phyloP scores from a whole-genome alignment of 2,797 vertebrate species.

The Harpagifer antarcticus region DNA sequence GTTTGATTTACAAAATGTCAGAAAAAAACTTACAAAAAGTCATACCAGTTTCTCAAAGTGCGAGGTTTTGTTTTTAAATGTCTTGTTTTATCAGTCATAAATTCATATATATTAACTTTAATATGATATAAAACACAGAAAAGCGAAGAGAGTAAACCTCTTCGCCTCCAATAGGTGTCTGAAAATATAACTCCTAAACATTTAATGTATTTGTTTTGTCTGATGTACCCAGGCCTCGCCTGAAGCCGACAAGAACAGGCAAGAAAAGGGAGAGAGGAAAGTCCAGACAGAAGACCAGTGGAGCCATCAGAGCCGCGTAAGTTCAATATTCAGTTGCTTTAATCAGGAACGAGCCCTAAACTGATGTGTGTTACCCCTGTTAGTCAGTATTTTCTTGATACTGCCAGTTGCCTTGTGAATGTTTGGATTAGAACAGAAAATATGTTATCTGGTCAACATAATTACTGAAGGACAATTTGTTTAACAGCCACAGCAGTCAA shows the following conservation, averaged over 20 bases:
- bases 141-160: background rate
- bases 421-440: conserved; percentile 58
- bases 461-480: conserved; percentile 65
- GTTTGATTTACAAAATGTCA: too few relatives aligned
- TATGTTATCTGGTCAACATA: conserved; percentile 62
- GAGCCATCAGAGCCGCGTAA: conserved; percentile 69
- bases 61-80: too few relatives aligned
- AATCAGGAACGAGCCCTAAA: conserved; percentile 6
- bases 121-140: too few relatives aligned
- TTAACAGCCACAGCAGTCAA: conserved; percentile 63
- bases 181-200: background rate
- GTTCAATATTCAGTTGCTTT: conserved; percentile 48
- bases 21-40: too few relatives aligned
- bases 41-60: too few relatives aligned
- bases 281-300: conserved; percentile 74
- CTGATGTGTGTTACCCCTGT: background rate
- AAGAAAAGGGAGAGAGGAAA: conserved; percentile 77
- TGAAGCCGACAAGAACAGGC: conserved; percentile 71
- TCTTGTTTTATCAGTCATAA: too few relatives aligned
- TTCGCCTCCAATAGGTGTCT: background rate
- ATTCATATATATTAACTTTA: too few relatives aligned
- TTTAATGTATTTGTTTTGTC: conserved; percentile 17
- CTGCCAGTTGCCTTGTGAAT: conserved; percentile 26
- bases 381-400: conserved; percentile 30
- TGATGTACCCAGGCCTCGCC: conserved; percentile 67